Evolutionary conservation across 2,797 vertebrate genomes (phyloP).

Genomic region (Acrossocheilus fasciatus): DNA sequence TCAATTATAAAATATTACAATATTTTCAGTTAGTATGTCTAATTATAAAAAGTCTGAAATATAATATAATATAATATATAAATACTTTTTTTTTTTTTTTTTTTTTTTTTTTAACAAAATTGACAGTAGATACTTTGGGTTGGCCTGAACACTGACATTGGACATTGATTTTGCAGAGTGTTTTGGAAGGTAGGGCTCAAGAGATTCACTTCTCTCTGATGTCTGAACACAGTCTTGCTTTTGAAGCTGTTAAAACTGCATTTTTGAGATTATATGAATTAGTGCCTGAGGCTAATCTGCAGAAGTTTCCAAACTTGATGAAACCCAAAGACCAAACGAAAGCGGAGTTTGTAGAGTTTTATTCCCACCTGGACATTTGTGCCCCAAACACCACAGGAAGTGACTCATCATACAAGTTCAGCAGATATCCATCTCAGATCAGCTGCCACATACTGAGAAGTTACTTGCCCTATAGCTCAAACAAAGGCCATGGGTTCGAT

Average conservation of each 20-base stretch:
- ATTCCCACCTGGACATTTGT: background rate
- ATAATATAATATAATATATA: background rate
- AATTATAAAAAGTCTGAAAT: too few relatives aligned
- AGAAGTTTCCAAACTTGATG: constrained; percentile 21
- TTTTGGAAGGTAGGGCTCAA: constrained; percentile 20
- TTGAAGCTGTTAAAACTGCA: constrained; percentile 27
- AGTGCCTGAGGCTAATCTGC: constrained; percentile 15
- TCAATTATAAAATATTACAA: background rate
- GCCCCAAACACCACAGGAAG: background rate
- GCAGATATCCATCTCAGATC: background rate
- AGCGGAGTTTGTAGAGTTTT: background rate
- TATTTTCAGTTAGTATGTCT: background rate
- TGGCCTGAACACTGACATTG: constrained; percentile 12
- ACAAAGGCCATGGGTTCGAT: background rate
- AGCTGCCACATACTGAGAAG: background rate
- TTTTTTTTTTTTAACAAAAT: background rate
- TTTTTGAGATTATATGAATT: constrained; percentile 24
- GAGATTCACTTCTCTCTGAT: constrained; percentile 28
- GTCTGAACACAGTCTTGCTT: constrained; percentile 23
- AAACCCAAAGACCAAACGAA: constrained; percentile 1
- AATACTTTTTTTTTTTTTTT: too few relatives aligned
- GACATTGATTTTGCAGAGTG: constrained; percentile 34
- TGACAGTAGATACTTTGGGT: background rate
- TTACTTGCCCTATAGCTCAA: background rate
- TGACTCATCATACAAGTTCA: background rate